Evolutionary conservation across 2,888 invertebrate species (phyloP).

Genomic region (Synanthedon vespiformis): DNA sequence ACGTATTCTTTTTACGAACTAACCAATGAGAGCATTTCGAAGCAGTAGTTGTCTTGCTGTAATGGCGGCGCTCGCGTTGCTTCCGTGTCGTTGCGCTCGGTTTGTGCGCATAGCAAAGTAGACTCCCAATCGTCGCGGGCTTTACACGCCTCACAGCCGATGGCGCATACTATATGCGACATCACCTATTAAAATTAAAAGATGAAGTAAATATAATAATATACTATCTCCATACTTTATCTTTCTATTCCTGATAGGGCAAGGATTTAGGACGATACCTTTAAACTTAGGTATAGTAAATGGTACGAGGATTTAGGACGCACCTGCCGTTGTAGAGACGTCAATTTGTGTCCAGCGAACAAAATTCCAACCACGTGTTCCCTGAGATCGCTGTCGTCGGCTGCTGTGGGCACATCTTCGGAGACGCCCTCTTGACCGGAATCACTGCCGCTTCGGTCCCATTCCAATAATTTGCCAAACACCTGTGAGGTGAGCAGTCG

Average conservation of each 20-base stretch:
- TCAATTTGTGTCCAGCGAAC: conserved; percentile 92
- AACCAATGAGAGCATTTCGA: conserved; percentile 96
- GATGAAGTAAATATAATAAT: no score
- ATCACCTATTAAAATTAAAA: conserved; percentile 72
- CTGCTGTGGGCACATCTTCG: conserved; percentile 25
- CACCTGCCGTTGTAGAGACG: conserved; percentile 92
- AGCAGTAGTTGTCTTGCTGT: conserved; percentile 90
- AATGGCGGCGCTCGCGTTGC: conserved; percentile 27
- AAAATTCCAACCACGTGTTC: conserved; percentile 97
- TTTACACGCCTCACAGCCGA: conserved; percentile 86
- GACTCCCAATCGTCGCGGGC: conserved; percentile 93
- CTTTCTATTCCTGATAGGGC: no score
- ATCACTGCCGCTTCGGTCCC: conserved; percentile 58
- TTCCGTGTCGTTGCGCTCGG: conserved; percentile 24
- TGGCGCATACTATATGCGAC: conserved; percentile 90
- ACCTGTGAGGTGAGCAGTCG: conserved; percentile 92
- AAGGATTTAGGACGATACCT: background rate
- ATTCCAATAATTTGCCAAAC: conserved; percentile 88
- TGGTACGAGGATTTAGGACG: background rate
- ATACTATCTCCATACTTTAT: no score
- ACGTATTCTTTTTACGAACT: conserved; percentile 3
- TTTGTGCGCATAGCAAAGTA: conserved; percentile 37
- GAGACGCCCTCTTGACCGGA: conserved; percentile 70
- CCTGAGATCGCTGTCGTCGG: conserved; percentile 77
- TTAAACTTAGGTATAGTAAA: background rate